phyloP scores from a whole-genome alignment of 2,113 vertebrate genomes.

The Atractosteus spatula region DNA sequence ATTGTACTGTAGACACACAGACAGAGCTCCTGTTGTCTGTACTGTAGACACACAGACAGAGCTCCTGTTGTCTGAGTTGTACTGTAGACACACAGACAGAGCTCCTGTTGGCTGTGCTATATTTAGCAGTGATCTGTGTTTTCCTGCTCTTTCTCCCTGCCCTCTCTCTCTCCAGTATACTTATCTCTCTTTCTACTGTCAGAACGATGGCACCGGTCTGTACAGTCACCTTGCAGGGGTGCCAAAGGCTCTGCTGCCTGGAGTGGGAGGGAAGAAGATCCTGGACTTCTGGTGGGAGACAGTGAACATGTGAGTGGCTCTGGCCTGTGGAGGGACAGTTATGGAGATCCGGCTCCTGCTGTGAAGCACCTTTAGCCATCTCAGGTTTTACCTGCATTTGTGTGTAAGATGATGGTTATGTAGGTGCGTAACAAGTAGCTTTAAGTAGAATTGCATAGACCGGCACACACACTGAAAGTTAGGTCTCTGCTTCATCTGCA shows the following conservation, averaged over 20 bases:
- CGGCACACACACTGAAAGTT: background rate
- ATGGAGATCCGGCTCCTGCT: too few relatives aligned
- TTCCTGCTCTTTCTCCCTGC: background rate
- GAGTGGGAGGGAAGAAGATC: conserved; percentile 74
- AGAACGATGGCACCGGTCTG: conserved; percentile 70
- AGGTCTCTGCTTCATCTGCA: too few relatives aligned
- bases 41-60: too few relatives aligned
- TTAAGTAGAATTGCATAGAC: background rate
- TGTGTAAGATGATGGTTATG: too few relatives aligned
- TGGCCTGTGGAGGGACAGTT: too few relatives aligned
- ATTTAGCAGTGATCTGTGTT: background rate
- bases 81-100: too few relatives aligned
- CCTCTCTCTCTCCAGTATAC: background rate
- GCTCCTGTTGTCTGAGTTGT: too few relatives aligned
- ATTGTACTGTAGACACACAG: too few relatives aligned
- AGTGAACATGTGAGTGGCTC: conserved; percentile 67
- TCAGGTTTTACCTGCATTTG: too few relatives aligned
- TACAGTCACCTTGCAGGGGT: conserved; percentile 65
- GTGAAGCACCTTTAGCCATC: too few relatives aligned
- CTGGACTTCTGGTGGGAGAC: conserved; percentile 82
- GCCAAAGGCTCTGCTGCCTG: conserved; percentile 74
- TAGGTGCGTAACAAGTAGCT: background rate
- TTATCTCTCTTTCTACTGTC: conserved; percentile 9
- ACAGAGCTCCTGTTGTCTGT: too few relatives aligned
- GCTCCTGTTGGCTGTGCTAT: too few relatives aligned